These are phyloP conservation scores for Drosophila miranda DNA, from an alignment of 1,140 invertebrate genomes.

Conservation along the genomic window DNA sequence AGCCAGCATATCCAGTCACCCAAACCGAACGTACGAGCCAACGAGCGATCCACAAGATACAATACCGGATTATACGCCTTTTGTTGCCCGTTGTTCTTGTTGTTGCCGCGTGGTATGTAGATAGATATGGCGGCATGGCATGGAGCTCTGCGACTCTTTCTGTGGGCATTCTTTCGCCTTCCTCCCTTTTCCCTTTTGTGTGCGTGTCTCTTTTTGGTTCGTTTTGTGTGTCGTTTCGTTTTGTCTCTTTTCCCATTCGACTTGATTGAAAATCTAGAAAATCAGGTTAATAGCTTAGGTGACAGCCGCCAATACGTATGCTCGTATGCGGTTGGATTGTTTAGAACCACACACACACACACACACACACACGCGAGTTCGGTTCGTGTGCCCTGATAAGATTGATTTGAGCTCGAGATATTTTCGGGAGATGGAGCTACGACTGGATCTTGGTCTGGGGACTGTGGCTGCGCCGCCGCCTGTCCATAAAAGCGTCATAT, in stretches of 20 bases:
- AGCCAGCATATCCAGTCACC: constrained; percentile 66
- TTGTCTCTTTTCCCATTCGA: constrained; percentile 67
- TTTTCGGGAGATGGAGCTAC: constrained; percentile 6
- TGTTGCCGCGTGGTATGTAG: constrained; percentile 69
- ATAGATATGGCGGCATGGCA: constrained; percentile 68
- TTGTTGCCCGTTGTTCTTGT: constrained; percentile 42
- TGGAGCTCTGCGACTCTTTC: constrained; percentile 64
- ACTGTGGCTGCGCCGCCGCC: constrained; percentile 21
- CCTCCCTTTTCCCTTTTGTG: constrained; percentile 56
- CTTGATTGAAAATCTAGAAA: constrained; percentile 82
- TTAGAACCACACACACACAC: constrained; percentile 56
- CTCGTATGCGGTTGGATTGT: constrained; percentile 71
- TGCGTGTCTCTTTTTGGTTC: constrained; percentile 64
- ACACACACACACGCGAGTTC: constrained; percentile 15
- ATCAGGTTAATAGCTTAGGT: constrained; percentile 82
- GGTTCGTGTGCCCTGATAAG: constrained; percentile 62
- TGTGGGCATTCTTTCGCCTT: constrained; percentile 38
- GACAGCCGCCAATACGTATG: constrained; percentile 68
- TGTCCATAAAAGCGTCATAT: constrained; percentile 60
- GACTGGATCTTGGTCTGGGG: constrained; percentile 4
- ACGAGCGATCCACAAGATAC: constrained; percentile 69
- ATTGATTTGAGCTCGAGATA: constrained; percentile 76
- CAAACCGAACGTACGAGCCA: not conserved
- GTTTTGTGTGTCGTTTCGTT: constrained; percentile 52
- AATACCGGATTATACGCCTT: constrained; percentile 76